Base-by-base conservation (phyloP, 2,797 vertebrate species). In the Telmatherina bonti region DNA sequence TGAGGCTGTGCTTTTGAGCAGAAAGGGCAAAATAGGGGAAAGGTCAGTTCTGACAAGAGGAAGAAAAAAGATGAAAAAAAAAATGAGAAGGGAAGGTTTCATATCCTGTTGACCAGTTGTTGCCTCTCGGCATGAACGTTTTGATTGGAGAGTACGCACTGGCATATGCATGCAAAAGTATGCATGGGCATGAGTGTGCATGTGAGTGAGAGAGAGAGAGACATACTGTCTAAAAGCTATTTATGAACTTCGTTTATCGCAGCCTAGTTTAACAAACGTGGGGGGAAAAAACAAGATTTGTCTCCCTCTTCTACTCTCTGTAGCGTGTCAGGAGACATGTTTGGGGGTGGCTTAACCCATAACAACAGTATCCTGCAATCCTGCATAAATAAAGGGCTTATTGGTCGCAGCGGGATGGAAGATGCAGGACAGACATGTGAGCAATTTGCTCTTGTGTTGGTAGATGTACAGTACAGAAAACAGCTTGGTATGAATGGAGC, bases 31-130 rank as follows among this genome's bases (percentile, higher is more conserved):
- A 84, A 57, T 78, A 66, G 84, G 58, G 53, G 77, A 89, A 89
- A 91, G 85, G 81, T 89, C 78, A 75, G n/a, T 56, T 68, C 53
- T 29, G 53, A 74, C 35, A 64, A 62, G 70, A 74, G 75, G 69
- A 78, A 67, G 22, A 76, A 49, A 69, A 33, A 27, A 31, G 13
- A 18, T 12, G 20, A 20, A 56, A 36, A 29, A 81, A 76, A 31
- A 78, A 69, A 47, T 4, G 3, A 78, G 45, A 81, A 70, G 79
- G 61, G 71, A 74, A 76, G 69, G 75, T 88, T 91, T 89, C 64
- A 86, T 88, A 91, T 92, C 87, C 89, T 91, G 90, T 90, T 90
- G 86, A 91, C 84, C 81, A 85, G 79, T 83, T 76, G 67, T 62
- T 78, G 61, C 52, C 77, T 79, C 76, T 74, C 76, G 67, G 55